phyloP scores from a whole-genome alignment of 64 coral and sea anemone species.

The Actinia equina region DNA sequence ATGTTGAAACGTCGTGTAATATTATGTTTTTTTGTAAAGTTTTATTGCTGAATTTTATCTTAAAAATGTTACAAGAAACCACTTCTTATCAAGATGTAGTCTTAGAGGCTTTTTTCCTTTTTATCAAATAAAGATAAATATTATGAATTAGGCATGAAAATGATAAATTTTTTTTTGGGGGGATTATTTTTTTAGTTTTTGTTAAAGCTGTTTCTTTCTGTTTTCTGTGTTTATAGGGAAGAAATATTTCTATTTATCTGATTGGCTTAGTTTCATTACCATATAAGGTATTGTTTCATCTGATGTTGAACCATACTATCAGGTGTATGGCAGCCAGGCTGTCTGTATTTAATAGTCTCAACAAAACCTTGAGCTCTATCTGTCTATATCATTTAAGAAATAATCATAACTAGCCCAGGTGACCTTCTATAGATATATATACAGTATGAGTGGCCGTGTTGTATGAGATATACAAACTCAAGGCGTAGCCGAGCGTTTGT shows the following conservation, averaged over 20 bases:
- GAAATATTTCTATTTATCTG: not conserved
- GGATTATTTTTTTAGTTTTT: not conserved
- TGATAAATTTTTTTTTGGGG: not conserved
- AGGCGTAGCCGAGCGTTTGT: too few species aligned
- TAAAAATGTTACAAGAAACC: too few species aligned
- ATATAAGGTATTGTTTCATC: not conserved
- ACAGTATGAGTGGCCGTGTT: too few species aligned
- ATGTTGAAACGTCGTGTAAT: too few species aligned
- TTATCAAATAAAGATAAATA: not conserved
- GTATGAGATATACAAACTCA: too few species aligned
- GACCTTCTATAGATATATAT: too few species aligned
- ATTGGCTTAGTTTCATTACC: not conserved
- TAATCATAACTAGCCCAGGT: too few species aligned
- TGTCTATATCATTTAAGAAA: not conserved
- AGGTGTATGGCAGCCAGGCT: not conserved
- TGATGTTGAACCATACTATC: not conserved
- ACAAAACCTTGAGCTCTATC: not conserved
- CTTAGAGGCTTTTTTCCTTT: not conserved
- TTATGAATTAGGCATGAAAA: not conserved
- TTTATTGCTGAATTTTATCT: too few species aligned
- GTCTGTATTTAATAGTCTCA: not conserved
- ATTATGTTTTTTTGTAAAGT: too few species aligned
- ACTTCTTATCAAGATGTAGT: not conserved
- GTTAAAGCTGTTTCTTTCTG: constrained; percentile 9
- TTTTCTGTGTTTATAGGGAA: not conserved